Base-by-base conservation (phyloP, 2,888 invertebrate species). In the Hecatera dysodea region DNA sequence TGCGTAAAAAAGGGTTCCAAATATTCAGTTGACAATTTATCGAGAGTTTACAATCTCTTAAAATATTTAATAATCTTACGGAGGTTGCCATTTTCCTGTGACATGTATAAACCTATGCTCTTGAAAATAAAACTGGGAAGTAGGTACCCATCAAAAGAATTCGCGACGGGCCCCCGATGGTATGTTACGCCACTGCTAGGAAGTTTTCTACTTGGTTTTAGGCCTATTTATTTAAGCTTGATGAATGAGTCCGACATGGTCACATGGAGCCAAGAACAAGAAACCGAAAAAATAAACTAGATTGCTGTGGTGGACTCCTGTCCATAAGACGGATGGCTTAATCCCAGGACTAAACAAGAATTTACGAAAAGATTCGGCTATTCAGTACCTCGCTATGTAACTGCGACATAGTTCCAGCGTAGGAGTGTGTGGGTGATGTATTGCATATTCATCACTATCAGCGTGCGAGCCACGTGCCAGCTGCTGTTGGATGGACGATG, bases 391-490 rank as follows among this genome's bases (percentile, higher is more conserved):
- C 15, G 11, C 29, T 53, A 17, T 1, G 19, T 57, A 29, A 53
- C 69, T 56, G 66, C 56, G 48, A 76, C 70, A 77, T 44, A 22
- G 12, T 75, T 39, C 55, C 19, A 17, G 63, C 27, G 83, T 75
- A 68, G 81, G 75, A 60, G 67, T 61, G 70, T 70, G 85, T 78
- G 72, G 80, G 80, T 52, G 63, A 59, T 48, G 11, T 65, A 59
- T 64, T 78, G 50, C 70, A 72, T 79, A 74, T 77, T 69, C 70
- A 74, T 65, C n/a, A n/a, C n/a, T n/a, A n/a, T n/a, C 44, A 33
- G 48, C 15, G 55, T 36, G 61, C 55, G 56, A 52, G 57, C 46
- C 52, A 70, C 81, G 81, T 76, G 78, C 17, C 9, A 17, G 60
- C 56, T 63, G 39, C 33, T 24, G 72, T 7, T 24, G 29, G 24